Conservation (phyloP, 2,113 vertebrate genomes). For the Phalacrocorax carbo region DNA sequence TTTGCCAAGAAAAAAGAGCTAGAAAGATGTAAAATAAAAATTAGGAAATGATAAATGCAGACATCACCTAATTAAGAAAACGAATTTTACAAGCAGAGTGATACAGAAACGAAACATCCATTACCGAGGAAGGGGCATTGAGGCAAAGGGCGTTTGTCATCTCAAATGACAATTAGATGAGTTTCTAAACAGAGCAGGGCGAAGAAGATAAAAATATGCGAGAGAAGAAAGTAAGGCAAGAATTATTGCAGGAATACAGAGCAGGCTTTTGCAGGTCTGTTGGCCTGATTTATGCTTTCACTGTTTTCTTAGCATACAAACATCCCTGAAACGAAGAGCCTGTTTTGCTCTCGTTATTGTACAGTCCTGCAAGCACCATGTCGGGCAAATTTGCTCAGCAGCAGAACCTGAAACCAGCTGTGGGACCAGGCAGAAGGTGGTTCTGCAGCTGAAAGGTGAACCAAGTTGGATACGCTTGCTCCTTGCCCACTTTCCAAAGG, state of each 20-base stretch:
- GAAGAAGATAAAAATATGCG: constrained; percentile 33
- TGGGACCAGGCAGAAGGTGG: background rate
- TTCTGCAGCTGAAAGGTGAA: background rate
- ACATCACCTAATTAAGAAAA: constrained; percentile 60
- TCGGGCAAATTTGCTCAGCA: background rate
- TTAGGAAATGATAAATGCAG: constrained; percentile 45
- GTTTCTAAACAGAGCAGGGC: constrained; percentile 24
- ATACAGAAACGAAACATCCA: background rate
- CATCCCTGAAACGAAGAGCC: background rate
- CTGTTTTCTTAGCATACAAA: background rate
- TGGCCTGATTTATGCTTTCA: constrained; percentile 43
- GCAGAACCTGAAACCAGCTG: background rate
- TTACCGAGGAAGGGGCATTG: background rate
- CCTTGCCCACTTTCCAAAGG: background rate
- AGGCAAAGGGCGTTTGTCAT: constrained; percentile 28
- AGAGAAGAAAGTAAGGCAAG: constrained; percentile 34
- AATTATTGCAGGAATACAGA: background rate
- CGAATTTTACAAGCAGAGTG: constrained; percentile 18
- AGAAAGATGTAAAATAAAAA: constrained; percentile 1
- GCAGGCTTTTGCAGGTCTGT: constrained; percentile 1
- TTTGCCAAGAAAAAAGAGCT: constrained; percentile 2
- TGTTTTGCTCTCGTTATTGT: background rate
- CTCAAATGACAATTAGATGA: constrained; percentile 46
- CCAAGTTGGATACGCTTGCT: fast-evolving
- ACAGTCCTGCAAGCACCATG: background rate